Evolutionary conservation across 2,888 invertebrate species (phyloP), one percentile per base, ranked within the genome.

Genomic region (Apamea sordens): DNA sequence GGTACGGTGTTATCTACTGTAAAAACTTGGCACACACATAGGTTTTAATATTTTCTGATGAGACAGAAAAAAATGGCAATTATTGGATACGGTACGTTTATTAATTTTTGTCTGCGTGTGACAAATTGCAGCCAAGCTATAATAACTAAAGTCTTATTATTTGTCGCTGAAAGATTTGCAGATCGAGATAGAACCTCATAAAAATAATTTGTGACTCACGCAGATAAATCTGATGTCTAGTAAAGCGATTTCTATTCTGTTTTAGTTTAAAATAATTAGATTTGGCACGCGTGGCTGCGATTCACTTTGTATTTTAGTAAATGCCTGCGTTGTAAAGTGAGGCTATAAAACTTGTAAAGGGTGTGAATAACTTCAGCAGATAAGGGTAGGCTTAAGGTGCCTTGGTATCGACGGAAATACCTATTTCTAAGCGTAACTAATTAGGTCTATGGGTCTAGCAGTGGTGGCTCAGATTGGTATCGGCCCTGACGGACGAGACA

Each of bases 261-360:
- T 63, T 59, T 64, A 64, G 36, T 80, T 76, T 64, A 76, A 80
- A 74, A 74, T 74, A 80, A 80, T 82, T 69, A 82, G n/a, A 80
- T 80, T 80, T 82, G 82, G 82, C 80, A 59, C 63, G n/a, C 28
- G 1, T 28, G 44, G 21, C 41, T 67, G 47, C 28, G 13, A 61
- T 81, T 50, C 32, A 21, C 8, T 41, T 4, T 53, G 24, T 56
- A 36, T 65, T 63, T 80, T 67, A 44, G 28, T 50, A 53, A 73
- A 69, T 68, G 67, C n/a, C 32, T 65, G 2, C 41, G 28, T 65
- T 53, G 28, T 28, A n/a, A 63, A 56, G 41, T 80, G 59, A 11
- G 32, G 41, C 15, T 59, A 32, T n/a, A 61, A 53, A 53, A 61
- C 7, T 32, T 18, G 18, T 13, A 21, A 24, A 32, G 56, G 36